Percentiles rank a stretch among this genome's conserved stretches.
These are phyloP conservation scores for Phoeniculus purpureus DNA, from an alignment of 2,797 vertebrate species.

Conservation along the genomic window DNA sequence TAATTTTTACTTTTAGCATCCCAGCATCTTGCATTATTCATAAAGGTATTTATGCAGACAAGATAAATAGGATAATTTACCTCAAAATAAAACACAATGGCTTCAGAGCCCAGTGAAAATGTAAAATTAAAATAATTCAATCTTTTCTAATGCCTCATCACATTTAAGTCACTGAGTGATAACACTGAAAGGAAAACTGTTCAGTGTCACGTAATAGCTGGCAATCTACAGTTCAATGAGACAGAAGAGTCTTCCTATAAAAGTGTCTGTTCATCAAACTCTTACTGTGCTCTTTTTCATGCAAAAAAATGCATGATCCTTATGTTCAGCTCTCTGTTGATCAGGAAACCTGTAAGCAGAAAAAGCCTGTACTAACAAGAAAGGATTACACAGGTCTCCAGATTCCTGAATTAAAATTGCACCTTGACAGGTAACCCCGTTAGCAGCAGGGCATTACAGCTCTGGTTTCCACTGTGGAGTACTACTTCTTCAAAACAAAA, in stretches of 20 bases:
- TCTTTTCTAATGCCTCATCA: conserved; percentile 54
- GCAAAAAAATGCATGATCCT: neutral
- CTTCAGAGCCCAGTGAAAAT: conserved; percentile 45
- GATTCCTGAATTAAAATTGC: neutral
- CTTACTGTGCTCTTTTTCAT: neutral
- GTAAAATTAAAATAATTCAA: conserved; percentile 63
- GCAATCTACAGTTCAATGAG: conserved; percentile 30
- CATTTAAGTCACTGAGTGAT: conserved; percentile 58
- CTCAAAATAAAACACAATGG: conserved; percentile 68
- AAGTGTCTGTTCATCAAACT: conserved; percentile 53
- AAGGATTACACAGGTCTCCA: neutral
- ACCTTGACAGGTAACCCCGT: neutral
- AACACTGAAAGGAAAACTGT: conserved; percentile 46
- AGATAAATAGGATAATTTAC: conserved; percentile 75
- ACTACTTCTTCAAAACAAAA: neutral
- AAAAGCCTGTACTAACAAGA: neutral
- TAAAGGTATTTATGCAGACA: conserved; percentile 60
- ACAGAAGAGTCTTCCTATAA: conserved; percentile 27
- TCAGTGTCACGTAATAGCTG: conserved; percentile 38
- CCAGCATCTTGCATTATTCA: conserved; percentile 66
- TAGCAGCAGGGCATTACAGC: neutral
- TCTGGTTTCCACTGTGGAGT: neutral
- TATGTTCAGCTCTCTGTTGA: neutral
- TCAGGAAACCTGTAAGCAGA: neutral
- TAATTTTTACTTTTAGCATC: conserved; percentile 60